A percentile compares a stretch with the other conserved stretches of the same genome.
Conservation (phyloP, 2,113 vertebrate genomes). For the Pygoscelis adeliae region DNA sequence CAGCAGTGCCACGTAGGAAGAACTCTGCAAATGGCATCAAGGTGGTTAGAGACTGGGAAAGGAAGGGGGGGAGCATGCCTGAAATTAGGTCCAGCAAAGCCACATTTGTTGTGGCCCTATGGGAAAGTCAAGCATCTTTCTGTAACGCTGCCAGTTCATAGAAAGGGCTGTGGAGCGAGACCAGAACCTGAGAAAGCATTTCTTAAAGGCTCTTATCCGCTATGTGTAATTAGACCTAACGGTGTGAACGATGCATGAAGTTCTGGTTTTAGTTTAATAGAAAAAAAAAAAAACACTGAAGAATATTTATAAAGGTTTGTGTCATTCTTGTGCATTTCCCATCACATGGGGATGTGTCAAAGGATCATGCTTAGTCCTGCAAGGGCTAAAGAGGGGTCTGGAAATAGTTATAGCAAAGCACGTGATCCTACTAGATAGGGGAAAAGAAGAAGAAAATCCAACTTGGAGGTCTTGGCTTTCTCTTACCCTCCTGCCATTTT, state of each 20-base stretch:
- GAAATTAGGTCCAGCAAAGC: not conserved
- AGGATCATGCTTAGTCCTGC: not conserved
- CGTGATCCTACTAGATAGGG: not conserved
- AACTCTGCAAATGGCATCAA: not conserved
- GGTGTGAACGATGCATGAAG: not conserved
- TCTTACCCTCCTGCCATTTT: not conserved
- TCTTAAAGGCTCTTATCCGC: not conserved
- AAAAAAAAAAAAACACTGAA: not conserved
- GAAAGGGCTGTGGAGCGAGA: rapidly evolving
- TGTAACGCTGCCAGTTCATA: rapidly evolving
- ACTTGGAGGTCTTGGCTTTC: not conserved
- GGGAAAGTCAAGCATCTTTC: not conserved
- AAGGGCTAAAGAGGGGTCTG: not conserved
- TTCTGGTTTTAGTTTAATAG: not conserved
- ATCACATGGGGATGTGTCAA: constrained; percentile 42
- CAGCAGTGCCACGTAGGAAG: not conserved
- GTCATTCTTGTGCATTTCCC: not conserved
- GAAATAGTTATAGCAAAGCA: not conserved
- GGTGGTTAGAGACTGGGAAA: not conserved
- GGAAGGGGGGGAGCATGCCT: rapidly evolving
- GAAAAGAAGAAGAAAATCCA: not conserved
- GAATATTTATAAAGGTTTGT: not conserved
- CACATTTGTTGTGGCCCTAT: not conserved
- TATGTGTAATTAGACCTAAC: not conserved
- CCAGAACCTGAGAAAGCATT: not conserved